Base-by-base conservation (phyloP, 2,113 vertebrate genomes). In the Nycticryphes semicollaris region DNA sequence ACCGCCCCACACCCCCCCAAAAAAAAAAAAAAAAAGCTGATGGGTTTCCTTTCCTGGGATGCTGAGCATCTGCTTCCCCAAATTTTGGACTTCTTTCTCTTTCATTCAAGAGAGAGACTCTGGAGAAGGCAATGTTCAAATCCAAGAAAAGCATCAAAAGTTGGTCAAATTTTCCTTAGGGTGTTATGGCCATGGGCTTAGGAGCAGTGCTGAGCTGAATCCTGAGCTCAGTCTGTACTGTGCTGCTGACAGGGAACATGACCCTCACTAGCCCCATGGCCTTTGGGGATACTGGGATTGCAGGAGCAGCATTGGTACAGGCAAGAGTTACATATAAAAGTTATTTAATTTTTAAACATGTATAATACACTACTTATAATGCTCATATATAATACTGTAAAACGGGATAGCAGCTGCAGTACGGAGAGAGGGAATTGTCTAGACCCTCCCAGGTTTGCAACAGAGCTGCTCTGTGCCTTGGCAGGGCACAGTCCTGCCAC, bases 161-260 rank as follows among this genome's bases (percentile, higher is more conserved):
- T 72, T 12, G 11, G 66, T 37, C 56, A 47, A 3, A 17, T 82
- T 82, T 85, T 88, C 62, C 43, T 72, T 27, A 23, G 48, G n/a
- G 17, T n/a, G 5, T 54, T 90, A n/a, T 75, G 28, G 28, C 28
- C 8, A 0, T 20, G 69, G 54, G 28, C 57, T 90, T 25, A 67
- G 78, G 64, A 62, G 14, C 51, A 27, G 39, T 14, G 37, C 74
- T 82, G 78, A 82, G 47, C 74, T 87, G 59, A 4, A 10, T 35
- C 35, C 70, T 63, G 62, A 92, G 66, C 51, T 31, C 10, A 3
- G 54, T 39, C 27, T 86, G 43, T 45, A 68, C 56, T 63, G 5
- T 8, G 31, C 30, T 66, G 41, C 48, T 1, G 1, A n/a, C 3
- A 0, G 70, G 70, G 56, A 79, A 4, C 1, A 3, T 45, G 14